These are phyloP conservation scores for Crotalus viridis DNA, from an alignment of 2,113 vertebrate species.

Conservation along the genomic window DNA sequence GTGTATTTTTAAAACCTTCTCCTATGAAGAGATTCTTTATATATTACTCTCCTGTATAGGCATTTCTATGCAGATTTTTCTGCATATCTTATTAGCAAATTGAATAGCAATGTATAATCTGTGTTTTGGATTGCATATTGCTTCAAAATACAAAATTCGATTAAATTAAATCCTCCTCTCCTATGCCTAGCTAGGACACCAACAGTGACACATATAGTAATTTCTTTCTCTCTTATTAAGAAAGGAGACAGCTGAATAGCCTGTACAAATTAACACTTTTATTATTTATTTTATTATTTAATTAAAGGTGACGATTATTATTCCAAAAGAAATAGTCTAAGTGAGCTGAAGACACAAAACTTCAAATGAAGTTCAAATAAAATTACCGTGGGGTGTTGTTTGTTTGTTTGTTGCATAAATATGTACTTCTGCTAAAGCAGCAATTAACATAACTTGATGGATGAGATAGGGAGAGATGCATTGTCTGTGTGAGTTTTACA, in stretches of 20 bases:
- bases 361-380: background rate
- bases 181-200: background rate
- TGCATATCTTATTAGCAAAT: background rate
- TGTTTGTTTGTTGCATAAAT: background rate
- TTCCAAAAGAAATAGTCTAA: background rate
- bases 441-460: background rate
- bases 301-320: background rate
- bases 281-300: background rate
- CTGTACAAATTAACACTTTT: background rate
- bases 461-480: background rate
- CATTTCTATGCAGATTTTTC: background rate
- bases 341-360: background rate
- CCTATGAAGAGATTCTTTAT: background rate
- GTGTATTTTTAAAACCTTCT: background rate
- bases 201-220: background rate
- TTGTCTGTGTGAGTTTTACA: background rate
- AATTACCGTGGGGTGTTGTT: background rate
- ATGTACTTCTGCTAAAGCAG: background rate
- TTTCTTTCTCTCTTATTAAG: background rate
- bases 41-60: background rate
- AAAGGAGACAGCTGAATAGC: background rate
- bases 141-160: background rate
- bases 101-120: background rate
- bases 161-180: background rate
- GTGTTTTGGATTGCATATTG: background rate